Evolutionary conservation across 2,888 invertebrate species (phyloP), one percentile per base, ranked within the genome.

Genomic region (Sinotaia quadrata): DNA sequence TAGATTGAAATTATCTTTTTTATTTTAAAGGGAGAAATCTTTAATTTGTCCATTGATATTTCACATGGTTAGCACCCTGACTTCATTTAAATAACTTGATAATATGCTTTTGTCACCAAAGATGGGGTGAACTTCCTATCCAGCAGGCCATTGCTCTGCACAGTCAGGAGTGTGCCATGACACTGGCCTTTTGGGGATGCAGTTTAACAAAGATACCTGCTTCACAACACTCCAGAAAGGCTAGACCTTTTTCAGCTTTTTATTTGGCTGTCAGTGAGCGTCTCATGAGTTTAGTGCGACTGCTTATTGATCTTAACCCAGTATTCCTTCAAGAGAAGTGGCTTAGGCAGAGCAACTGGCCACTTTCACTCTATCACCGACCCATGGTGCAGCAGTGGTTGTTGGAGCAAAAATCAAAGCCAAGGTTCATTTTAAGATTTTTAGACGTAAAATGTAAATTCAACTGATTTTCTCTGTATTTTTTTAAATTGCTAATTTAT

Each of bases 141-240:
- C 81, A 83, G 24, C 84, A 85, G 67, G 85, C 85, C 21, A 81
- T 85, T 0, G 78, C 78, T 12, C 58, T 83, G 7, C 85, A 85
- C 69, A 78, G 83, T 63, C 80, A 83, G 61, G 76, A 80, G 60
- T 83, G 82, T 73, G 85, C 86, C 29, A 74, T 85, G 72, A 83
- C 83, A 2, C 70, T 86, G 12, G 77, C 85, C 37, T 80, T 81
- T 54, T 81, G 79, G 72, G 86, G 86, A 3, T 84, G 83, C 70
- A 73, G 73, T 15, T 47, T 82, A 8, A 63, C 29, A 31, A 24
- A 56, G 34, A 34, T 51, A 15, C 49, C 61, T 8, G 34, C 65
- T 29, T 36, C 31, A 21, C 52, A 54, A 21, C 33, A 31, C 29
- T 68, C 70, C 51, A 76, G 75, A 15, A 75, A 76, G 31, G 70